Evolutionary conservation across 2,113 vertebrate genomes (phyloP).

Genomic region (Mirounga angustirostris): DNA sequence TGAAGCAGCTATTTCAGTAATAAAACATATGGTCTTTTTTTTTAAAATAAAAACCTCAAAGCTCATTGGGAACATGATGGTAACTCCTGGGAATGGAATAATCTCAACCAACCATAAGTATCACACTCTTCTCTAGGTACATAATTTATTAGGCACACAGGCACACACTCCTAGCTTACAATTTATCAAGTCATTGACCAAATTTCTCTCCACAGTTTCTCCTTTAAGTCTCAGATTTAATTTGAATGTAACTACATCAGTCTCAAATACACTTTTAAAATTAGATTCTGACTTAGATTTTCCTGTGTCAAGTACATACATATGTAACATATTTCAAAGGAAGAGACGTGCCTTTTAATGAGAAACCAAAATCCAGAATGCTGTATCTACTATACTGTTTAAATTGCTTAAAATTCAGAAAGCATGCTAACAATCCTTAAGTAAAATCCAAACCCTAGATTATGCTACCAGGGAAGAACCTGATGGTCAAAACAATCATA

Average conservation of each 20-base stretch:
- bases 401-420: slow-evolving; percentile 64
- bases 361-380: slow-evolving; percentile 47
- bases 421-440: slow-evolving; percentile 65
- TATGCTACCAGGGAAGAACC: slow-evolving; percentile 74
- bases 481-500: slow-evolving; percentile 68
- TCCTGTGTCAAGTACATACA: background rate
- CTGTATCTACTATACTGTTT: slow-evolving; percentile 53
- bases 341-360: slow-evolving; percentile 56
- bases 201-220: background rate
- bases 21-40: background rate
- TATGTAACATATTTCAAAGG: slow-evolving; percentile 56
- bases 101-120: background rate
- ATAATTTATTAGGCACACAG: background rate
- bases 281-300: slow-evolving; percentile 7
- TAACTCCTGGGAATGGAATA: background rate
- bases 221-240: slow-evolving; percentile 9
- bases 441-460: slow-evolving; percentile 61
- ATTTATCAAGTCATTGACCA: background rate
- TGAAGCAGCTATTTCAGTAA: background rate
- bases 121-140: background rate
- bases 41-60: background rate
- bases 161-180: background rate
- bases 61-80: background rate
- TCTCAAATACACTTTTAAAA: background rate
- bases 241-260: background rate